These are phyloP conservation scores for Melanostigma gelatinosum DNA, from an alignment of 2,113 vertebrate genomes.

Conservation along the genomic window DNA sequence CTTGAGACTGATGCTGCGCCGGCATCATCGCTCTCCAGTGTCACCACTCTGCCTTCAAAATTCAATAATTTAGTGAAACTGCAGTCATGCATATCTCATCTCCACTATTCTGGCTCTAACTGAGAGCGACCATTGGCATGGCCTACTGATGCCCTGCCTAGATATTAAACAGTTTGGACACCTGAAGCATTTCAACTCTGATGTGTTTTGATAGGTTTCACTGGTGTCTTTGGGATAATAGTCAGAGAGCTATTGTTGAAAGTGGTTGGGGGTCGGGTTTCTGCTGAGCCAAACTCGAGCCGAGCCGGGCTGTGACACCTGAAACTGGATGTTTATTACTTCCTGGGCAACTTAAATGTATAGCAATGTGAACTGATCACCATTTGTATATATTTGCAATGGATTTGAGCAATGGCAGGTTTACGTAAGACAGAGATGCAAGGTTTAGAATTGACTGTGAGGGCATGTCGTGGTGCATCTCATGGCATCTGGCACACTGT, in stretches of 20 bases:
- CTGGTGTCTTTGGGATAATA: constrained; percentile 54
- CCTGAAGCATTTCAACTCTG: constrained; percentile 71
- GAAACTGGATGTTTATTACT: constrained; percentile 28
- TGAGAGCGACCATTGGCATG: constrained; percentile 52
- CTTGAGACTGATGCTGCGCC: constrained; percentile 65
- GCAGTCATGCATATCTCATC: constrained; percentile 60
- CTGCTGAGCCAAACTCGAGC: constrained; percentile 12
- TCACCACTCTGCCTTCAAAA: constrained; percentile 72
- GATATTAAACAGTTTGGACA: constrained; percentile 71
- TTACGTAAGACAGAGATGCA: background rate
- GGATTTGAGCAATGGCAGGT: constrained; percentile 1
- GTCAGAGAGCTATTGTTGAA: constrained; percentile 51
- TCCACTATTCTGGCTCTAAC: constrained; percentile 52
- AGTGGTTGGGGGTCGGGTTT: constrained; percentile 1
- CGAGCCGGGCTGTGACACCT: constrained; percentile 26
- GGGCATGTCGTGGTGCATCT: background rate
- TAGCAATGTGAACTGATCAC: constrained; percentile 1
- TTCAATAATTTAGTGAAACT: constrained; percentile 76
- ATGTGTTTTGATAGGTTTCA: constrained; percentile 67
- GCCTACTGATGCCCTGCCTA: constrained; percentile 42
- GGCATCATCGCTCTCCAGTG: constrained; percentile 64
- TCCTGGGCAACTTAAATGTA: constrained; percentile 15
- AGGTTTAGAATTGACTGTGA: background rate
- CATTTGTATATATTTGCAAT: background rate
- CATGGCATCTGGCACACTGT: background rate